Evolutionary conservation across 1,140 invertebrate species (phyloP).

Genomic region (Calephelis virginiensis): DNA sequence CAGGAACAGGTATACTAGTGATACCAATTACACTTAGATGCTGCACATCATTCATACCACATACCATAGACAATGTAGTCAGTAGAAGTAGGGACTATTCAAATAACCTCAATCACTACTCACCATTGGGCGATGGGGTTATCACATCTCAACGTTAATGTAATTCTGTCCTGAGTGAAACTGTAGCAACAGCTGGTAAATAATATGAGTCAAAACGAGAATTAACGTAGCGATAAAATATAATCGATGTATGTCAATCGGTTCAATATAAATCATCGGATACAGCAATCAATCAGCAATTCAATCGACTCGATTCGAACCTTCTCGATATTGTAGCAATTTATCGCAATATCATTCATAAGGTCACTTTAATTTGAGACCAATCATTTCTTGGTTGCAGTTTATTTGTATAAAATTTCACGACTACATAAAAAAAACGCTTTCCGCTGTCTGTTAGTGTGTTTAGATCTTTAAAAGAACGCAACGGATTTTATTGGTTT

Average conservation of each 20-base stretch:
- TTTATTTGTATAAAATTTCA: background rate
- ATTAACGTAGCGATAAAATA: conserved; percentile 13
- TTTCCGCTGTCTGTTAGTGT: too few relatives aligned
- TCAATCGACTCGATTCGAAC: conserved; percentile 17
- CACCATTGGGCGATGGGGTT: too few relatives aligned
- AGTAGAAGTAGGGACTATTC: too few relatives aligned
- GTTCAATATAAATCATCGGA: conserved; percentile 18
- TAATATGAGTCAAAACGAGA: conserved; percentile 11
- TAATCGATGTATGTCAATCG: conserved; percentile 16
- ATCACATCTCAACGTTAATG: too few relatives aligned
- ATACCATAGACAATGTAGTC: too few relatives aligned
- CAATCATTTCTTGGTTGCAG: background rate
- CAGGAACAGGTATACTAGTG: too few relatives aligned
- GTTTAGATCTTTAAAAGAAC: too few relatives aligned
- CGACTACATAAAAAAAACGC: background rate
- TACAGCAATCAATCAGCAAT: conserved; percentile 16
- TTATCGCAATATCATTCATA: conserved; percentile 16
- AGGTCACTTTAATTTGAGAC: conserved; percentile 11
- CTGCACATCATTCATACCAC: too few relatives aligned
- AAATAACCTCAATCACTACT: too few relatives aligned
- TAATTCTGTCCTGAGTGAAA: too few relatives aligned
- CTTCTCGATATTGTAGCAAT: conserved; percentile 12
- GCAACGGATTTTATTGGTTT: too few relatives aligned
- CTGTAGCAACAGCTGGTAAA: background rate
- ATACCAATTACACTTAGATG: too few relatives aligned